phyloP scores from a whole-genome alignment of 1,140 invertebrate genomes.

The Whitmania pigra region DNA sequence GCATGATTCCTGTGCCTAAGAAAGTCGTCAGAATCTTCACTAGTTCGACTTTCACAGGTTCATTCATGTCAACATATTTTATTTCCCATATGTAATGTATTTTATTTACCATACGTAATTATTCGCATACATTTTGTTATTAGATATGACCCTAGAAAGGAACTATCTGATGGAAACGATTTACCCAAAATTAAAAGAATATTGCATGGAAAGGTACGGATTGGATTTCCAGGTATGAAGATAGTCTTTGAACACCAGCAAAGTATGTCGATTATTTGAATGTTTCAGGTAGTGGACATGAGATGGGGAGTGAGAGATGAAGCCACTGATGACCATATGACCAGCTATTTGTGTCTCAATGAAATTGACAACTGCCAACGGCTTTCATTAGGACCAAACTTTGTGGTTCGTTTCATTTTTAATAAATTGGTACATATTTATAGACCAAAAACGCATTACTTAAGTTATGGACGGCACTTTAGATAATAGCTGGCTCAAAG shows the following conservation, averaged over 20 bases:
- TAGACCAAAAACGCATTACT: too few relatives aligned
- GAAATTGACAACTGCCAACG: constrained; percentile 24
- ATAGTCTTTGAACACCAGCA: background rate
- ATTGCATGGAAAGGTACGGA: constrained; percentile 89
- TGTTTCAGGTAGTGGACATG: constrained; percentile 26
- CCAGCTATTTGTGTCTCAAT: constrained; percentile 23
- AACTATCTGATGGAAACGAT: constrained; percentile 97
- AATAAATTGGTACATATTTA: background rate
- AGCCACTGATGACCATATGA: constrained; percentile 24
- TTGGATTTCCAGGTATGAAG: constrained; percentile 82
- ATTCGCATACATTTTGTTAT: constrained; percentile 25
- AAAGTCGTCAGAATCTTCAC: constrained; percentile 98
- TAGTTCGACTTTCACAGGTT: constrained; percentile 94
- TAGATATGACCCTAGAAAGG: constrained; percentile 91
- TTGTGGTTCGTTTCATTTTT: constrained; percentile 20
- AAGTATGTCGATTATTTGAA: background rate
- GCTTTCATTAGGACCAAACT: constrained; percentile 24
- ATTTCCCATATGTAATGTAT: too few relatives aligned
- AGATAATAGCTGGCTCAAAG: too few relatives aligned
- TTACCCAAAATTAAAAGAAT: constrained; percentile 91
- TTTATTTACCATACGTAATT: background rate
- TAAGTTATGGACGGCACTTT: too few relatives aligned
- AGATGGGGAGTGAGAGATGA: constrained; percentile 28
- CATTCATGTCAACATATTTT: background rate
- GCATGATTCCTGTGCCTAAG: constrained; percentile 81